A percentile compares a stretch with the other conserved stretches of the same genome.
These are phyloP conservation scores for Oligia strigilis DNA, from an alignment of 2,888 invertebrate species.

Conservation along the genomic window DNA sequence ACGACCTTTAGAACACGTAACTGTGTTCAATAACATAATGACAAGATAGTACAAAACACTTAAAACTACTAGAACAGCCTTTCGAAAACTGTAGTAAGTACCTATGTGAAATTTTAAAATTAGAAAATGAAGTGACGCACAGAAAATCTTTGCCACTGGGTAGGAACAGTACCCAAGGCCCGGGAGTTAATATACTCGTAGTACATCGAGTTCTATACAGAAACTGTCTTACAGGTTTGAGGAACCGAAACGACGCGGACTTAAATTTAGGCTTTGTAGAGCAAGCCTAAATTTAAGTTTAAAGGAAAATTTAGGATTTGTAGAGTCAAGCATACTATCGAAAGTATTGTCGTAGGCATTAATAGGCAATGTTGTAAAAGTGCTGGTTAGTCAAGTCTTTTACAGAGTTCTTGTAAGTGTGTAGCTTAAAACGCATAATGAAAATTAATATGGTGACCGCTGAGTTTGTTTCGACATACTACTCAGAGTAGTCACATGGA, in stretches of 20 bases:
- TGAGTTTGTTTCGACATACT: neutral
- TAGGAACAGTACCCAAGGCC: neutral
- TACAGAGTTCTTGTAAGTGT: neutral
- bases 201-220: neutral
- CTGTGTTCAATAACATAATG: constrained; percentile 17
- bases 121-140: neutral
- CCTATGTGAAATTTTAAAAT: neutral
- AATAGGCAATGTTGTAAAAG: neutral
- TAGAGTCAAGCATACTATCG: neutral
- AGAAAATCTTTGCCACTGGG: neutral
- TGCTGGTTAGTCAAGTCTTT: neutral
- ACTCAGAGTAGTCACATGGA: too few relatives aligned
- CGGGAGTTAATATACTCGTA: neutral
- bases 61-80: neutral
- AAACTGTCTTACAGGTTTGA: neutral
- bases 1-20: constrained; percentile 32
- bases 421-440: neutral
- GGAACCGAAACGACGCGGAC: neutral
- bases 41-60: neutral
- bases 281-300: neutral
- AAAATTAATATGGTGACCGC: neutral
- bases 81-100: neutral
- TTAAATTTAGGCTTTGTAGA: too few relatives aligned
- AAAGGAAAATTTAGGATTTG: neutral
- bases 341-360: neutral